Evolutionary conservation across 1,140 invertebrate genomes (phyloP), one percentile per base, ranked within the genome.

Genomic region (Diploscapter pachys): DNA sequence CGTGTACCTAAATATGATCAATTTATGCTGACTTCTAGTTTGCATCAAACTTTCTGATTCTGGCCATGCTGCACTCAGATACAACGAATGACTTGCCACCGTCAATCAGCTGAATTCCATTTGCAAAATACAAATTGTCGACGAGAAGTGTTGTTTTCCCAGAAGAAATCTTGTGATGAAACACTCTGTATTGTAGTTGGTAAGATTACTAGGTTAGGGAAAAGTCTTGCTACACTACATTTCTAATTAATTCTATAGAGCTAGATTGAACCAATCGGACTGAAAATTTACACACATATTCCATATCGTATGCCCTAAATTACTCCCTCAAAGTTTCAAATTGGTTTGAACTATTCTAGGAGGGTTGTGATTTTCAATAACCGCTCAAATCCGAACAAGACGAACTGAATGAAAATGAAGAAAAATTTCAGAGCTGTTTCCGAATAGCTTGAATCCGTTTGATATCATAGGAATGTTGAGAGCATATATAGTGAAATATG

Each of bases 81-180:
- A 87, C 80, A 8, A 87, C 49, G 3, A 87, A 6, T 57, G 80
- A 82, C 49, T 73, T 73, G 62, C 82, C 79, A 59, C 87, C 86
- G 5, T 75, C 71, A 49, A 84, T 80, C n/a, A 87, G 50, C 55
- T 84, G 81, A 53, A 87, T 63, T n/a, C 86, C 86, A 79, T 87
- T 87, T 31, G 87, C 82, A 65, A 87, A 81, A 59, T 85, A 80
- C 5, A 87, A 78, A 0, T 79, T 80, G 48, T 81, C 79, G 31
- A 81, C 65, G 4, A 86, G 65, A 5, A 82, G 75, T 52, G 66
- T 76, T 31, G 79, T 73, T 59, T 77, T 63, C 54, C 78, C 80
- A 54, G 81, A 83, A 50, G 66, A 65, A 8, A 84, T 74, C 52
- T 86, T 75, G 51, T 83, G 79, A 5, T 77, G 68, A 50, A 87